A percentile compares a stretch with the other conserved stretches of the same genome.
phyloP scores from a whole-genome alignment of 2,888 invertebrate genomes.

The Thecophora atra region DNA sequence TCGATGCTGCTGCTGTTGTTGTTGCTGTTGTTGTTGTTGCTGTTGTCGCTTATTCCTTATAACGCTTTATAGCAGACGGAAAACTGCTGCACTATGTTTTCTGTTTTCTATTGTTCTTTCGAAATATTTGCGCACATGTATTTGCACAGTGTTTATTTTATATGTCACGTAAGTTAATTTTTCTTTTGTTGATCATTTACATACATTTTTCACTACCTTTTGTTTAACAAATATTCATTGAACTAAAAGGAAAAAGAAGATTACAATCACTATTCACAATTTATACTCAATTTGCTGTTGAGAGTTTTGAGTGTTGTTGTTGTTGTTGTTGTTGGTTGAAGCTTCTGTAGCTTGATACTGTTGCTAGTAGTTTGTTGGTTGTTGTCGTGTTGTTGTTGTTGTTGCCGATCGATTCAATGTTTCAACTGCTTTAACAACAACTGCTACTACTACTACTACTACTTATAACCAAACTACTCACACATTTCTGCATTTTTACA shows the following conservation, averaged over 20 bases:
- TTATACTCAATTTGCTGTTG: no score
- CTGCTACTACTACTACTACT: slow-evolving; percentile 19
- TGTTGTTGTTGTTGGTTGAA: neutral
- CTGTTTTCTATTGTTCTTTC: slow-evolving; percentile 17
- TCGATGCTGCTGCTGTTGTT: slow-evolving; percentile 33
- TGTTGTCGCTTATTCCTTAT: no score
- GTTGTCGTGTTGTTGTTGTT: slow-evolving; percentile 8
- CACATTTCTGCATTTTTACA: slow-evolving; percentile 35
- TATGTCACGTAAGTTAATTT: no score
- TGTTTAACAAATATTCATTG: no score
- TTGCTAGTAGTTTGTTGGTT: neutral
- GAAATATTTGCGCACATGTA: neutral
- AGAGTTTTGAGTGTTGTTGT: neutral
- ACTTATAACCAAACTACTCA: slow-evolving; percentile 43
- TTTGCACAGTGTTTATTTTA: no score
- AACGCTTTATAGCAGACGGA: neutral
- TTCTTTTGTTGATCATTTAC: no score
- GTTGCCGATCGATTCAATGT: slow-evolving; percentile 10
- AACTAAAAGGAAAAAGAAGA: no score
- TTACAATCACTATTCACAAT: neutral
- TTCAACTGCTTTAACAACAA: slow-evolving; percentile 10
- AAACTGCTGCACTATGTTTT: slow-evolving; percentile 12
- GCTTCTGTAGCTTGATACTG: neutral
- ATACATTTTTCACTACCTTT: no score
- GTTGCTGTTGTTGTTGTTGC: no score